phyloP scores from a whole-genome alignment of 2,888 invertebrate genomes.

The Drepanosiphum platanoidis region DNA sequence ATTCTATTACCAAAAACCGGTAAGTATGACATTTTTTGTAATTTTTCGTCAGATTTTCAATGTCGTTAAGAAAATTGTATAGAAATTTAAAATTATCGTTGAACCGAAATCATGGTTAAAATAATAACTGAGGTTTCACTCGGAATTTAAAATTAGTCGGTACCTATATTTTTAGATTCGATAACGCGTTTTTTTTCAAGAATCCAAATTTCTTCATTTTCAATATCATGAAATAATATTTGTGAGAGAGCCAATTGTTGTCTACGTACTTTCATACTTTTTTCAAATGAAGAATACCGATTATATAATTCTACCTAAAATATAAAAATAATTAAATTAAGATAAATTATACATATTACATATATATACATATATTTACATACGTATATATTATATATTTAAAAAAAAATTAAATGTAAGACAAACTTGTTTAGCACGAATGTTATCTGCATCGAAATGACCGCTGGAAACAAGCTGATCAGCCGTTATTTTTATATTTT shows the following conservation, averaged over 20 bases:
- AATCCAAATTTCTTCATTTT: constrained; percentile 99
- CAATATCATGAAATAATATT: constrained; percentile 96
- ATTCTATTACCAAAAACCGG: no score
- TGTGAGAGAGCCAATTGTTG: constrained; percentile 94
- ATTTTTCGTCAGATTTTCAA: no score
- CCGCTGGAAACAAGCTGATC: constrained; percentile 91
- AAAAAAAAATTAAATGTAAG: no score
- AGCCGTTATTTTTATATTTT: constrained; percentile 87
- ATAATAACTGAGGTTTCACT: no score
- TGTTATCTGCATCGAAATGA: constrained; percentile 97
- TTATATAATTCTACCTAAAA: constrained; percentile 78
- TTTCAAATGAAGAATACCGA: constrained; percentile 85
- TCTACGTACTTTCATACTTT: constrained; percentile 88
- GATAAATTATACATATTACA: constrained; percentile 28
- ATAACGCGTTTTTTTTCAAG: constrained; percentile 98
- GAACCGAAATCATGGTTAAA: no score
- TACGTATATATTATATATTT: no score
- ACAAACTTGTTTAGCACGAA: constrained; percentile 79
- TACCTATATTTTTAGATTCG: constrained; percentile 90
- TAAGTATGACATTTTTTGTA: no score
- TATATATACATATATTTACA: no score
- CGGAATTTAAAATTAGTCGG: no score
- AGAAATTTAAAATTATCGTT: no score
- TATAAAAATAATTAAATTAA: not conserved
- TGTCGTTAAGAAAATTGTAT: no score